phyloP scores from a whole-genome alignment of 2,113 vertebrate genomes.

The Etheostoma cragini region DNA sequence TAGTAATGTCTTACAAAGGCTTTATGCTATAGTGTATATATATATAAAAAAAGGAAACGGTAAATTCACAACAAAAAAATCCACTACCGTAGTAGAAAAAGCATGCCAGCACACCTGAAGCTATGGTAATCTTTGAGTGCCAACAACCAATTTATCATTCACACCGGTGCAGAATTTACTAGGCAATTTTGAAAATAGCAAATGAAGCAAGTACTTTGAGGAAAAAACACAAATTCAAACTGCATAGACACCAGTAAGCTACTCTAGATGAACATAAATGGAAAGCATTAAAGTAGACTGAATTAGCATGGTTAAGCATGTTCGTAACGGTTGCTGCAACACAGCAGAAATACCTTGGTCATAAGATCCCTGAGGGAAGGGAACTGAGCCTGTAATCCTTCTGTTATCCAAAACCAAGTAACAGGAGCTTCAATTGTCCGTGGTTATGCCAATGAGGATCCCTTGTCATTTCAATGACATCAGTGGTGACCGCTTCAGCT shows the following conservation, averaged over 20 bases:
- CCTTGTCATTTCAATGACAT: constrained; percentile 24
- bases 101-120: background rate
- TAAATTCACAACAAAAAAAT: background rate
- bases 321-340: constrained; percentile 18
- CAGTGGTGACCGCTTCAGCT: constrained; percentile 13
- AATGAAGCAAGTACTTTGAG: background rate
- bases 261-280: background rate
- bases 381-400: constrained; percentile 28
- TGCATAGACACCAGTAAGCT: background rate
- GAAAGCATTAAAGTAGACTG: background rate
- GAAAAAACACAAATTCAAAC: background rate
- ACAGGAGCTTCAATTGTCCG: constrained; percentile 34
- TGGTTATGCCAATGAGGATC: constrained; percentile 13
- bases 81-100: background rate
- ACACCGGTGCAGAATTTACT: background rate
- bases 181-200: background rate
- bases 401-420: constrained; percentile 42
- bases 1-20: too few species aligned
- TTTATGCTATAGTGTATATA: too few species aligned
- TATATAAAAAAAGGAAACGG: too few species aligned
- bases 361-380: constrained; percentile 24
- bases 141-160: background rate
- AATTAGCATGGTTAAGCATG: background rate
- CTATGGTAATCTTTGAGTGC: background rate
- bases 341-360: constrained; percentile 13